A percentile compares a stretch with the other conserved stretches of the same genome.
Evolutionary conservation across 2,888 invertebrate species (phyloP).

Genomic region (Synanthedon tipuliformis): DNA sequence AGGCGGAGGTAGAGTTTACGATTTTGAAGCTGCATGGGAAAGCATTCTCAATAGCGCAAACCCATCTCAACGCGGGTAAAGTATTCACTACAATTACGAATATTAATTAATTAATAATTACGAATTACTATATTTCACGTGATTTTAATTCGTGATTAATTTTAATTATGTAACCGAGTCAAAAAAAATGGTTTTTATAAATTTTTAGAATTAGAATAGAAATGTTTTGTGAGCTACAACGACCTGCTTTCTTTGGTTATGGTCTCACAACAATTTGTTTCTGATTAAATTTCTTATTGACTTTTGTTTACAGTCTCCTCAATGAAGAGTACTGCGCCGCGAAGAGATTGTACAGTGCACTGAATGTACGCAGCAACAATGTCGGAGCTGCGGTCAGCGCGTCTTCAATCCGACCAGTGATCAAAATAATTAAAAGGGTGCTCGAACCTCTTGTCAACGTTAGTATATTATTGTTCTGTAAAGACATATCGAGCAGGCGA

Average conservation of each 20-base stretch:
- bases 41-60: slow-evolving; percentile 18
- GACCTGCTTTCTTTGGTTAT: too few relatives aligned
- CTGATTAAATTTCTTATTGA: neutral
- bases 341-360: slow-evolving; percentile 35
- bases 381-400: slow-evolving; percentile 39
- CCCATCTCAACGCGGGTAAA: slow-evolving; percentile 20
- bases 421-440: slow-evolving; percentile 9
- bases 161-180: too few relatives aligned
- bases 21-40: slow-evolving; percentile 47
- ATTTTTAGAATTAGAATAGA: too few relatives aligned
- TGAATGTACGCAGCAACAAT: slow-evolving; percentile 35
- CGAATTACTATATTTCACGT: too few relatives aligned
- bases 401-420: slow-evolving; percentile 20
- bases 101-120: too few relatives aligned
- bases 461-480: slow-evolving; percentile 9
- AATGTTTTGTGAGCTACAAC: too few relatives aligned
- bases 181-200: too few relatives aligned
- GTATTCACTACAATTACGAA: too few relatives aligned
- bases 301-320: slow-evolving; percentile 22
- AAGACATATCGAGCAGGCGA: too few relatives aligned
- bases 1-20: slow-evolving; percentile 38
- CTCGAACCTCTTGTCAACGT: slow-evolving; percentile 21
- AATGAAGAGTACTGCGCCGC: slow-evolving; percentile 45
- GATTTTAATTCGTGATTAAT: too few relatives aligned
- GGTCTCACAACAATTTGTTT: too few relatives aligned